Evolutionary conservation across 2,797 vertebrate species (phyloP).

Genomic region (Bradypodion ventrale): DNA sequence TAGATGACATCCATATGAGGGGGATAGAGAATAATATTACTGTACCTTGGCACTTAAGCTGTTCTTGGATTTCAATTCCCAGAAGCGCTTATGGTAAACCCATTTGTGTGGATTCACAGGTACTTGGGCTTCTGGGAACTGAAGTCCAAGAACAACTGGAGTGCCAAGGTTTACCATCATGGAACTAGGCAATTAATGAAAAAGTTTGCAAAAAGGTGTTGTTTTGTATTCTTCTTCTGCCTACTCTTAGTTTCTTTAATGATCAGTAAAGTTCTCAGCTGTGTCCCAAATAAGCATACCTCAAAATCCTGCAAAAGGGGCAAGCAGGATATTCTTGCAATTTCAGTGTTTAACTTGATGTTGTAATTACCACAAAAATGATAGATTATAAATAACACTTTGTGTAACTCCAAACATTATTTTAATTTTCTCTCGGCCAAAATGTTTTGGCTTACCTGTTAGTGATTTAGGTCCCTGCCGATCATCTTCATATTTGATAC

Average conservation of each 20-base stretch:
- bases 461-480: neutral
- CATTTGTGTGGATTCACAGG: too few species aligned
- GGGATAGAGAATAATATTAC: neutral
- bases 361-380: neutral
- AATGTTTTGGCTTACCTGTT: conserved; percentile 37
- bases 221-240: neutral
- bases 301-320: conserved; percentile 6
- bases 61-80: too few species aligned
- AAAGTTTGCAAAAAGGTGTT: too few species aligned
- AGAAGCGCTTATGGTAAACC: too few species aligned
- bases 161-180: too few species aligned
- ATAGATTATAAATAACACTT: neutral
- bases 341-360: neutral
- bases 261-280: conserved; percentile 11
- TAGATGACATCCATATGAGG: neutral
- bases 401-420: neutral
- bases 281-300: neutral
- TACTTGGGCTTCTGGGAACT: too few species aligned
- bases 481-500: conserved; percentile 23
- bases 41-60: too few species aligned
- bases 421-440: neutral
- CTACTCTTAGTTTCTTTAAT: neutral
- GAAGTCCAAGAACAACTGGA: too few species aligned
- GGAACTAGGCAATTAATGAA: too few species aligned
- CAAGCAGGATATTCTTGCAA: neutral